These are phyloP conservation scores for Andrena chrysosceles DNA, from an alignment of 2,888 invertebrate species.

Conservation along the genomic window DNA sequence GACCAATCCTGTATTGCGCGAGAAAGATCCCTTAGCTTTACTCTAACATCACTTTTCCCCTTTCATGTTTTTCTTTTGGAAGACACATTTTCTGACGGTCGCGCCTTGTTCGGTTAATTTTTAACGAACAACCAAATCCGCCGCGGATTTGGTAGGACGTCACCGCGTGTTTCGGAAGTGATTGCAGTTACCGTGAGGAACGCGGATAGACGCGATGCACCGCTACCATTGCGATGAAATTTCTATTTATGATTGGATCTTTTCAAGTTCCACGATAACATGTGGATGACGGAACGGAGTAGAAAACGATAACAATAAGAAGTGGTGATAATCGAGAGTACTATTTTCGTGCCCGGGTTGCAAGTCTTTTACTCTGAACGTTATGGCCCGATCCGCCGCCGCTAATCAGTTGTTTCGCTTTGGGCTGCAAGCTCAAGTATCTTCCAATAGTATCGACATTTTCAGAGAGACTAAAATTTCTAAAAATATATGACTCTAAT, in stretches of 20 bases:
- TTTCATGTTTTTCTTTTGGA: slow-evolving; percentile 85
- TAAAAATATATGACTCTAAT: too few relatives aligned
- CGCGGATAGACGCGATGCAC: slow-evolving; percentile 24
- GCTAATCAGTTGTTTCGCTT: slow-evolving; percentile 33
- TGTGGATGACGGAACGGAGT: slow-evolving; percentile 83
- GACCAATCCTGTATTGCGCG: slow-evolving; percentile 56
- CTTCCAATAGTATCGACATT: not conserved
- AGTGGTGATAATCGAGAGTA: slow-evolving; percentile 63
- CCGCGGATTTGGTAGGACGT: slow-evolving; percentile 17
- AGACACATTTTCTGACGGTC: slow-evolving; percentile 93
- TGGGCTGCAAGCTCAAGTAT: slow-evolving; percentile 18
- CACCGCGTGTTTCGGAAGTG: not conserved
- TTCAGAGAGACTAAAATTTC: not conserved
- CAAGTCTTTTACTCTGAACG: slow-evolving; percentile 41
- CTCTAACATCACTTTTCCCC: not conserved
- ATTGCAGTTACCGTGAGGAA: not conserved
- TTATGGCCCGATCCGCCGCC: slow-evolving; percentile 28
- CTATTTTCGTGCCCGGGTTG: slow-evolving; percentile 60
- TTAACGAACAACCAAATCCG: not conserved
- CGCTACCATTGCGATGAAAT: not conserved
- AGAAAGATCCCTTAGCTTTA: slow-evolving; percentile 39
- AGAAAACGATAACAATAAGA: slow-evolving; percentile 67
- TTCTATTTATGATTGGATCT: slow-evolving; percentile 17
- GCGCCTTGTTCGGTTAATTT: slow-evolving; percentile 5
- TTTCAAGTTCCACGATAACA: slow-evolving; percentile 78